These are phyloP conservation scores for Athripsodes cinereus DNA, from an alignment of 2,888 invertebrate genomes.

Conservation along the genomic window DNA sequence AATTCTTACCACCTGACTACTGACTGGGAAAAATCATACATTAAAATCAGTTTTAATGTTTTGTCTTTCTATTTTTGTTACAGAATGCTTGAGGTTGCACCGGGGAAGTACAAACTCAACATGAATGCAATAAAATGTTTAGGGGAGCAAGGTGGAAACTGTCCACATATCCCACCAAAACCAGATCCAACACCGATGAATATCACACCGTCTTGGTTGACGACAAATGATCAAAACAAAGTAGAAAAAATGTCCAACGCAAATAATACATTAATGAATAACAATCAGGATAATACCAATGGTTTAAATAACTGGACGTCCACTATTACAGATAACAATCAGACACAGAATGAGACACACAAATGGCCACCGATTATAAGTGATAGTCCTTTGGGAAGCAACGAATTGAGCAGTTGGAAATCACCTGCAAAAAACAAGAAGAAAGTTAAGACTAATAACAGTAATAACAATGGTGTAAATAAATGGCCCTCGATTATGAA, in stretches of 20 bases:
- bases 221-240: background rate
- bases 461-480: too few species aligned
- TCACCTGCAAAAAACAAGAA: background rate
- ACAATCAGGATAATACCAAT: background rate
- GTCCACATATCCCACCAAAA: slow-evolving; percentile 14
- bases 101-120: slow-evolving; percentile 23
- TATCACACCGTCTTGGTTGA: slow-evolving; percentile 8
- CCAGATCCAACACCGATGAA: background rate
- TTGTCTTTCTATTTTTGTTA: too few species aligned
- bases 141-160: slow-evolving; percentile 19
- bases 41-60: too few species aligned
- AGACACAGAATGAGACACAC: background rate
- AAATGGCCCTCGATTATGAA: background rate
- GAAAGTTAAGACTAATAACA: background rate
- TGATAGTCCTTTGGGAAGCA: background rate
- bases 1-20: too few species aligned
- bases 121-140: slow-evolving; percentile 23
- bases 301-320: background rate
- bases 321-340: background rate
- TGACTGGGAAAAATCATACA: too few species aligned
- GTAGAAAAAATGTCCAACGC: background rate
- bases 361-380: background rate
- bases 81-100: slow-evolving; percentile 22
- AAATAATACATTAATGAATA: background rate
- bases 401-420: background rate